Percentiles rank a stretch among this genome's conserved stretches.
phyloP scores from a whole-genome alignment of 2,797 vertebrate species.

The Hipposideros larvatus region DNA sequence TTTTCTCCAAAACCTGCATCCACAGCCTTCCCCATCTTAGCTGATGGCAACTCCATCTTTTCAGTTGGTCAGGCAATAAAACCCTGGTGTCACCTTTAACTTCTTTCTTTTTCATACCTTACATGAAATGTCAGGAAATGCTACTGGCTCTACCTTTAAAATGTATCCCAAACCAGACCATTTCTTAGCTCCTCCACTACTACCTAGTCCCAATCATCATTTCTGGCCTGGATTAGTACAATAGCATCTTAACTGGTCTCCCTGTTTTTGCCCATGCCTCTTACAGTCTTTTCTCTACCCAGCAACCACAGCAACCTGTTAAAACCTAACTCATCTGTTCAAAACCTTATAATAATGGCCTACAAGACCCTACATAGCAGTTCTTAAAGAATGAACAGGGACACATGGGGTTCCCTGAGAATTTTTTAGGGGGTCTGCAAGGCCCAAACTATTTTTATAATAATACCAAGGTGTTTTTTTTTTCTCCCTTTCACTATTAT shows the following conservation, averaged over 20 bases:
- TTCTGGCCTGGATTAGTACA: not conserved
- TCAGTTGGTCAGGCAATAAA: not conserved
- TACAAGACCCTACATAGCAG: not conserved
- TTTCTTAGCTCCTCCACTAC: not conserved
- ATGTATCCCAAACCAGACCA: not conserved
- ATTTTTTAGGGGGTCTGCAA: not conserved
- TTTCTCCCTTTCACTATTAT: not conserved
- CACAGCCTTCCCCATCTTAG: not conserved
- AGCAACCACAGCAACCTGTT: not conserved
- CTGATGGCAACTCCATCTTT: not conserved
- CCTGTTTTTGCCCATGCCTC: not conserved
- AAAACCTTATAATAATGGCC: not conserved
- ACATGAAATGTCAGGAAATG: not conserved
- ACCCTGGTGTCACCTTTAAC: not conserved
- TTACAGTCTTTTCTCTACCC: not conserved
- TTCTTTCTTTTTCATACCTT: not conserved
- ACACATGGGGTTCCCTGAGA: not conserved
- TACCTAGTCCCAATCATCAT: not conserved
- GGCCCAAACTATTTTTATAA: not conserved
- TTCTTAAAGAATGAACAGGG: not conserved
- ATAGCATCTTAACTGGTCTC: not conserved
- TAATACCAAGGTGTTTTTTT: not conserved
- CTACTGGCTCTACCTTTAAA: not conserved
- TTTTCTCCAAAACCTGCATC: not conserved
- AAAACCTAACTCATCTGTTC: not conserved